Base-by-base conservation (phyloP, 1,140 invertebrate species). In the Paracyclopina nana region DNA sequence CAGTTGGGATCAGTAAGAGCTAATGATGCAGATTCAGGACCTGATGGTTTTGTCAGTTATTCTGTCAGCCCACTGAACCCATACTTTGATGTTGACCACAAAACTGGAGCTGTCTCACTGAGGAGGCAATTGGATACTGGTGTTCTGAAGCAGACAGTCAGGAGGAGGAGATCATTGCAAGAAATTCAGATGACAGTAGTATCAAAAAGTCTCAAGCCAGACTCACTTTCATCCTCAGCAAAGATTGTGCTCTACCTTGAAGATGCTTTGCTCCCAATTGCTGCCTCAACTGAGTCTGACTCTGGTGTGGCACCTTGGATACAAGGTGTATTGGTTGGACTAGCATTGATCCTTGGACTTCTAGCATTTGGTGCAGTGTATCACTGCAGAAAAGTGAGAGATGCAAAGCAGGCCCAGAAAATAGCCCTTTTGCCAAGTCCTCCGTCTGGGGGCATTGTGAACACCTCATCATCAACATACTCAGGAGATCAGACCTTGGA, bases 1-100 rank as follows among this genome's bases (percentile, higher is more conserved):
- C 67, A 82, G 1, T 76, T 94, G 4, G 88, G 90, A 0, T 76
- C 79, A 58, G 82, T 94, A 2, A 74, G 75, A 11, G 91, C 91
- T 3, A 82, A 76, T 0, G 91, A 96, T 63, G 66, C 77, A 57
- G 91, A 96, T 60, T 79, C 80, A 59, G 90, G 88, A 0, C 76
- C 80, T 0, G 88, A 95, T 63, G 90, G 90, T 2, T 70, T 80
- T 38, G 78, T 96, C 0, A 78, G 88, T 0, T 97, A 94, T 61
- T 78, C 85, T 55, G 59, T 92, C 11, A 78, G 76, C 8, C 79
- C 79, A 0, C 78, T 80, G 43, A 77, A 86, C 65, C 72, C 78
- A 0, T 82, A 85, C 60, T 91, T 95, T 61, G 81, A 82, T 65
- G 75, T 97, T 12, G 92, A 95, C 62, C 70, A 81, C 55, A 88